phyloP scores from a whole-genome alignment of 1,140 invertebrate genomes.

The Pseudobourletiella spinata region DNA sequence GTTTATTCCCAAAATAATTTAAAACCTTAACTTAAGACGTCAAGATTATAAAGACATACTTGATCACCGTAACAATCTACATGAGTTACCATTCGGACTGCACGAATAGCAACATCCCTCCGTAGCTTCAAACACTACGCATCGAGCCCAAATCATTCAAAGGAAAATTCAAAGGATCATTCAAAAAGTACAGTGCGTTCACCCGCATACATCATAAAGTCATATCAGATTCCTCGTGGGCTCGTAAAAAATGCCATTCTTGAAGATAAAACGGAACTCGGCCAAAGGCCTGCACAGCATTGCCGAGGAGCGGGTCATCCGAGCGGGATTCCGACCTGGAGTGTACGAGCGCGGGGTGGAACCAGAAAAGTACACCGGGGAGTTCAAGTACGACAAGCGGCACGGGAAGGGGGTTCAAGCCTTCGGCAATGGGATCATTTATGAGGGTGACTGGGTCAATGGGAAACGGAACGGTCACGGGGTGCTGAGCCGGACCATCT shows the following conservation, averaged over 20 bases:
- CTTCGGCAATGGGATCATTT: constrained; percentile 44
- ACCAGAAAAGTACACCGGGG: constrained; percentile 42
- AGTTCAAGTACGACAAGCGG: constrained; percentile 45
- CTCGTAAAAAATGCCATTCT: constrained; percentile 30
- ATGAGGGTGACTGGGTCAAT: constrained; percentile 34
- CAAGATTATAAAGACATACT: too few relatives aligned
- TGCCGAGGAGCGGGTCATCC: constrained; percentile 2
- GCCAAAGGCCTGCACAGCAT: constrained; percentile 7
- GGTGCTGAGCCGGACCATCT: background rate
- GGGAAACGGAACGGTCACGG: constrained; percentile 30
- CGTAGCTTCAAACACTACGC: too few relatives aligned
- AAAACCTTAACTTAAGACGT: too few relatives aligned
- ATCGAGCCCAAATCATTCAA: too few relatives aligned
- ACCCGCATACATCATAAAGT: too few relatives aligned
- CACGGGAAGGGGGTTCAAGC: constrained; percentile 45
- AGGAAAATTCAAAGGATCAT: too few relatives aligned
- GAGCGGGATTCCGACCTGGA: constrained; percentile 24
- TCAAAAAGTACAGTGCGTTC: too few relatives aligned
- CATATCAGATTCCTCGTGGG: too few relatives aligned
- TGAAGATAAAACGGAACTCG: constrained; percentile 11
- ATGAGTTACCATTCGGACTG: too few relatives aligned
- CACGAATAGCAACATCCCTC: too few relatives aligned
- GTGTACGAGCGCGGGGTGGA: constrained; percentile 14
- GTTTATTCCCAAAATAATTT: too few relatives aligned
- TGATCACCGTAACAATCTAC: too few relatives aligned